Base-by-base conservation (phyloP, 2,888 invertebrate genomes). In the Alentia gelatinosa region DNA sequence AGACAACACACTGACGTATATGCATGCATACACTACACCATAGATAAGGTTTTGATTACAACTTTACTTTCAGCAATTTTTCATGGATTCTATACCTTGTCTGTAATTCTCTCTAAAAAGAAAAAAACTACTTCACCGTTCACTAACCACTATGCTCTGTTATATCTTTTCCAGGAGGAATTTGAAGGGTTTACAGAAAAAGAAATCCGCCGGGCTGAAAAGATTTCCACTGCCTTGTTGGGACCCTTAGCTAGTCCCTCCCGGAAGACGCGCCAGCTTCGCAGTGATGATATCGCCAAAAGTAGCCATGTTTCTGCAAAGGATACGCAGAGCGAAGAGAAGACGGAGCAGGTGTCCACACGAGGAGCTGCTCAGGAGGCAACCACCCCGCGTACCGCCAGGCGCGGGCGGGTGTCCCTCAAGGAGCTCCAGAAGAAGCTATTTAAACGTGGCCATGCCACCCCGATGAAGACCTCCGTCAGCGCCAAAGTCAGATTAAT, bases 131-230 rank as follows among this genome's bases (percentile, higher is more conserved):
- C n/a, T n/a, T n/a, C n/a, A n/a, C n/a, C n/a, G n/a, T n/a, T n/a
- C n/a, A n/a, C n/a, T n/a, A n/a, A n/a, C n/a, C n/a, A n/a, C n/a
- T n/a, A n/a, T n/a, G n/a, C n/a, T n/a, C n/a, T n/a, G n/a, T n/a
- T n/a, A 37, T 89, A 4, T 90, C 15, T 88, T 4, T 63, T 30
- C 23, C 63, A 92, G 91, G 92, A 95, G 91, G 95, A 95, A 39
- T 95, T 95, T 94, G 93, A 94, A 84, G 95, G 95, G 5, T 95
- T 95, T 92, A 92, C 94, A 23, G 84, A 83, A 33, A 86, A 91
- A 84, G 95, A 95, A 75, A 92, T 95, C 23, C 90, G 91, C 37
- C 89, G 89, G 40, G 93, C 94, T 26, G 89, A 90, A 26, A 91
- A 91, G 84, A 93, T 92, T 50, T 47, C 47, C 12, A 50, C 30